These are phyloP conservation scores for Asobara japonica DNA, from an alignment of 1,140 invertebrate genomes.

Conservation along the genomic window DNA sequence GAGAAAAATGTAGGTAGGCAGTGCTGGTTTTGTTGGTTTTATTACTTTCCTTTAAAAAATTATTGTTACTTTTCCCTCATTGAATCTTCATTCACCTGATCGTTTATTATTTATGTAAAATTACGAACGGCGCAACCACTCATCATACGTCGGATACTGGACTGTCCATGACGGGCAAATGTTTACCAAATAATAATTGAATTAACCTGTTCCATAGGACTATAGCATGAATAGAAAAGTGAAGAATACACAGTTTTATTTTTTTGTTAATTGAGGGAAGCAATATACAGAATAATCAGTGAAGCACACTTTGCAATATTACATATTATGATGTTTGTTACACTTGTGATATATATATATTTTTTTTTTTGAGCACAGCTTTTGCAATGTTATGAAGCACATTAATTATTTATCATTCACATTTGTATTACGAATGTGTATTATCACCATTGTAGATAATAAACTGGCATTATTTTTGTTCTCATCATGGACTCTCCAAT, in stretches of 20 bases:
- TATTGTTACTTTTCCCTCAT: slow-evolving; percentile 14
- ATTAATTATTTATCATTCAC: slow-evolving; percentile 18
- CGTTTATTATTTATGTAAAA: slow-evolving; percentile 28
- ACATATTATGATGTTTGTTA: slow-evolving; percentile 3
- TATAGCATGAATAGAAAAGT: slow-evolving; percentile 6
- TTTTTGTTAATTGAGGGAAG: not conserved
- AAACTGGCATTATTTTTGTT: slow-evolving; percentile 16
- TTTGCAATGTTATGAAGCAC: slow-evolving; percentile 34
- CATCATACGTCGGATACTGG: slow-evolving; percentile 53
- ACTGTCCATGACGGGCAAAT: slow-evolving; percentile 54
- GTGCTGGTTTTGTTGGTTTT: slow-evolving; percentile 39
- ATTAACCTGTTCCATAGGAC: not conserved
- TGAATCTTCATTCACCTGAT: slow-evolving; percentile 2
- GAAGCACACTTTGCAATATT: slow-evolving; percentile 8
- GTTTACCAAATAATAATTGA: not conserved
- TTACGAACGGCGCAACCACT: slow-evolving; percentile 27
- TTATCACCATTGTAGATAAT: not conserved
- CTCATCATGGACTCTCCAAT: slow-evolving; percentile 62
- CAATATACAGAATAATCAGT: not conserved
- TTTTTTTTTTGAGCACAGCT: slow-evolving; percentile 29
- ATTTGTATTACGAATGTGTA: slow-evolving; percentile 19
- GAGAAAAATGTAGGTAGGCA: slow-evolving; percentile 42
- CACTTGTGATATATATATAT: not conserved
- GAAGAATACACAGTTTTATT: not conserved
- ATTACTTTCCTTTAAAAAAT: slow-evolving; percentile 27